These are phyloP conservation scores for Drosophila affinis DNA, from an alignment of 2,888 invertebrate genomes.

Conservation along the genomic window DNA sequence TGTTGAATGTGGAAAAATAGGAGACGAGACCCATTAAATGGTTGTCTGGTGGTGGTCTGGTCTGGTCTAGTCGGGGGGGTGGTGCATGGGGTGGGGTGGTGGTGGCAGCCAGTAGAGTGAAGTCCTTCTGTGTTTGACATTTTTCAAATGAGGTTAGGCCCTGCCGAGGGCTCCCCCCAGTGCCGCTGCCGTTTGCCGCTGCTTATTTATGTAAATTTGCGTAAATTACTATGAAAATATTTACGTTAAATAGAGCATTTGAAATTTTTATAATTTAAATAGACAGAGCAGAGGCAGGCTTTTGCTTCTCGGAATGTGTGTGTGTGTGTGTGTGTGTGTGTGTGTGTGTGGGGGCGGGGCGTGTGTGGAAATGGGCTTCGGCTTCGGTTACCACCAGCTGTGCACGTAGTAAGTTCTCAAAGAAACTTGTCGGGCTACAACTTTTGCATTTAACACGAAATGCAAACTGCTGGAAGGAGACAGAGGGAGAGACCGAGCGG, in stretches of 20 bases:
- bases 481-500: not conserved
- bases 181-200: conserved; percentile 9
- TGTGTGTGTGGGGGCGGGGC: not conserved
- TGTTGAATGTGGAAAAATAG: conserved; percentile 40
- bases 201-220: conserved; percentile 78
- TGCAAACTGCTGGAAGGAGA: conserved; percentile 35
- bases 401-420: conserved; percentile 53
- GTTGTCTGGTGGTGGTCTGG: not conserved
- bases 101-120: not conserved
- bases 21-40: conserved; percentile 42
- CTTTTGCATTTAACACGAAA: conserved; percentile 57
- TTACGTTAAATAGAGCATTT: conserved; percentile 74
- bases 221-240: conserved; percentile 72
- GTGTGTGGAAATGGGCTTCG: conserved; percentile 14
- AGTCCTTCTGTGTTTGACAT: conserved; percentile 72
- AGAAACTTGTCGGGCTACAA: conserved; percentile 49
- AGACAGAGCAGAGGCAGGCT: conserved; percentile 21
- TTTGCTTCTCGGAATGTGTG: conserved; percentile 20
- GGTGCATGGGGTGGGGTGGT: too few relatives aligned
- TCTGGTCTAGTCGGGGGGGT: not conserved
- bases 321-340: conserved; percentile 22
- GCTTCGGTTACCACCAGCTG: conserved; percentile 51
- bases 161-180: conserved; percentile 25
- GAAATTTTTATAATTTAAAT: conserved; percentile 66
- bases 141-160: conserved; percentile 73